Evolutionary conservation across 2,888 invertebrate species (phyloP).

Genomic region (Agrochola circellaris): DNA sequence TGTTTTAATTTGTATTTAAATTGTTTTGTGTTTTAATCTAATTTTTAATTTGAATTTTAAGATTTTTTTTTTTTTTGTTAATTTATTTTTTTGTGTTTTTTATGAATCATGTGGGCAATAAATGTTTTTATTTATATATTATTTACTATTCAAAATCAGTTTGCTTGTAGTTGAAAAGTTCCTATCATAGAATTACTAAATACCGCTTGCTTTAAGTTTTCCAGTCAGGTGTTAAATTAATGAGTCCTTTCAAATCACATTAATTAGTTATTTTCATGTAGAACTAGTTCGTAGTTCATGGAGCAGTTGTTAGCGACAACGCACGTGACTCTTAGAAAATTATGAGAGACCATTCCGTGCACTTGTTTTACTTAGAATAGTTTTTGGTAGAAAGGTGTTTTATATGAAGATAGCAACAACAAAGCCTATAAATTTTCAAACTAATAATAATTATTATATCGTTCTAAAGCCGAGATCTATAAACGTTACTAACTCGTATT

Average conservation of each 20-base stretch:
- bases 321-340: slow-evolving; percentile 80
- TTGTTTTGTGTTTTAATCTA: no score
- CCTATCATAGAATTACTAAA: slow-evolving; percentile 1
- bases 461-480: no score
- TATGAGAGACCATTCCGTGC: slow-evolving; percentile 67
- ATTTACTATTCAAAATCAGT: background rate
- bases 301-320: slow-evolving; percentile 84
- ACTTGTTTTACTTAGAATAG: slow-evolving; percentile 27
- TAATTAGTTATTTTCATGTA: slow-evolving; percentile 78
- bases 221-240: slow-evolving; percentile 53
- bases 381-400: slow-evolving; percentile 7
- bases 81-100: no score
- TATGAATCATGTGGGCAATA: no score
- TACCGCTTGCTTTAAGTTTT: slow-evolving; percentile 15
- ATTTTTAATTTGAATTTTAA: no score
- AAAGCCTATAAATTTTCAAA: no score
- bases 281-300: slow-evolving; percentile 81
- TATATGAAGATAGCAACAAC: background rate
- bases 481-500: background rate
- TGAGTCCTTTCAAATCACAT: slow-evolving; percentile 60
- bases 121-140: no score
- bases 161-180: background rate
- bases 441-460: no score
- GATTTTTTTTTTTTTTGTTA: no score
- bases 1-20: no score